Conservation (phyloP, 2,113 vertebrate species). For the Apodemus sylvaticus region DNA sequence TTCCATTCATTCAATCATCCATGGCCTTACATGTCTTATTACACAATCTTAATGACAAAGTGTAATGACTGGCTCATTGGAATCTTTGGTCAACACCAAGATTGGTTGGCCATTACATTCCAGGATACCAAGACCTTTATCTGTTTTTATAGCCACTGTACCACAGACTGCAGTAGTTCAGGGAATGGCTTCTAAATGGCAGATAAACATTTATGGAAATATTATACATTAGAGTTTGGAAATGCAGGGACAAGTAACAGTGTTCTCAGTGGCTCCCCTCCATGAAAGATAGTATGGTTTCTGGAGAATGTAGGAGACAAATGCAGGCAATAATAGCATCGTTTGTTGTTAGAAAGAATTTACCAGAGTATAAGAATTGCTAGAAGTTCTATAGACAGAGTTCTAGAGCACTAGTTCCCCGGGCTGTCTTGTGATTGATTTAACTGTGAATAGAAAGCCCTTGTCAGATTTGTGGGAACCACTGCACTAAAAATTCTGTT, state of each 20-base stretch:
- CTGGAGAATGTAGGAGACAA: not conserved
- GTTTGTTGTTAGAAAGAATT: not conserved
- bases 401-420: not conserved
- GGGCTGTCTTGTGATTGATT: not conserved
- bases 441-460: not conserved
- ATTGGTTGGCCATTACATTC: not conserved
- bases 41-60: conserved; percentile 7
- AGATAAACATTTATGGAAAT: not conserved
- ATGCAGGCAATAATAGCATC: not conserved
- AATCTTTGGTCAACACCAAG: not conserved
- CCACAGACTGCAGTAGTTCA: not conserved
- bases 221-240: not conserved
- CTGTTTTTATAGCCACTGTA: not conserved
- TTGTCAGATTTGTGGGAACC: not conserved
- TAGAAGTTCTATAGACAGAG: not conserved
- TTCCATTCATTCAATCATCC: not conserved
- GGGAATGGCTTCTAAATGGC: not conserved
- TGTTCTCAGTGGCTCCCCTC: not conserved
- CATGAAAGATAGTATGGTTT: not conserved
- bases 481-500: not conserved
- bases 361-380: not conserved
- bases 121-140: not conserved
- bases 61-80: not conserved
- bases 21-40: not conserved
- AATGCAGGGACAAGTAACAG: not conserved